Percentiles rank a stretch among this genome's conserved stretches.
These are phyloP conservation scores for Drosophila multiciliata DNA, from an alignment of 2,888 invertebrate genomes.

Conservation along the genomic window DNA sequence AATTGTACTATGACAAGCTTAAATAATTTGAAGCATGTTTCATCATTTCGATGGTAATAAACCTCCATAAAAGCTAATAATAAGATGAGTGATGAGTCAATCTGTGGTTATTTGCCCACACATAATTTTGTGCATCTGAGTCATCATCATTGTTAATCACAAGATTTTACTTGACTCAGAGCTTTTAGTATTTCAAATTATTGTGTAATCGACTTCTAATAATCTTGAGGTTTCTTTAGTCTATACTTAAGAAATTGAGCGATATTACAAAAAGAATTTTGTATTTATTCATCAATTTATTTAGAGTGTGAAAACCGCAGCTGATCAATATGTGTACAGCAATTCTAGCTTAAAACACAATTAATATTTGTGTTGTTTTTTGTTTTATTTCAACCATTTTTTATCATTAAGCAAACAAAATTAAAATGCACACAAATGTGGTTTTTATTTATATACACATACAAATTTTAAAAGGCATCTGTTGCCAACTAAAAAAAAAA, in stretches of 20 bases:
- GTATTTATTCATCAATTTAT: neutral
- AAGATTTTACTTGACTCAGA: neutral
- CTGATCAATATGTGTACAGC: neutral
- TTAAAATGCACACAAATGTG: neutral
- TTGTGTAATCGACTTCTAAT: neutral
- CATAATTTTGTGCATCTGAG: neutral
- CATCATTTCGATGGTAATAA: neutral
- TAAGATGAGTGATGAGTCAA: conserved; percentile 9
- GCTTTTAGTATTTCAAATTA: neutral
- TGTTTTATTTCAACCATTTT: neutral
- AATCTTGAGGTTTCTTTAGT: neutral
- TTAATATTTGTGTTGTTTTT: neutral
- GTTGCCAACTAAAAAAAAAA: neutral
- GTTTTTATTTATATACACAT: neutral
- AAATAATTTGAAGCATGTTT: conserved; percentile 20
- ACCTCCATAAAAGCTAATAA: neutral
- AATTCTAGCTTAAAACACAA: neutral
- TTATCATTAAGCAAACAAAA: neutral
- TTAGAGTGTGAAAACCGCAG: neutral
- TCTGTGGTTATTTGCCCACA: neutral
- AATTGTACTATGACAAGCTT: conserved; percentile 5
- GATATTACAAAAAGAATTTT: neutral
- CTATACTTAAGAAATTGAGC: neutral
- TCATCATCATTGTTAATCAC: neutral
- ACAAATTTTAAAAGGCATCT: neutral